These are phyloP conservation scores for Prionailurus bengalensis DNA, from an alignment of 2,113 vertebrate species.

Conservation along the genomic window DNA sequence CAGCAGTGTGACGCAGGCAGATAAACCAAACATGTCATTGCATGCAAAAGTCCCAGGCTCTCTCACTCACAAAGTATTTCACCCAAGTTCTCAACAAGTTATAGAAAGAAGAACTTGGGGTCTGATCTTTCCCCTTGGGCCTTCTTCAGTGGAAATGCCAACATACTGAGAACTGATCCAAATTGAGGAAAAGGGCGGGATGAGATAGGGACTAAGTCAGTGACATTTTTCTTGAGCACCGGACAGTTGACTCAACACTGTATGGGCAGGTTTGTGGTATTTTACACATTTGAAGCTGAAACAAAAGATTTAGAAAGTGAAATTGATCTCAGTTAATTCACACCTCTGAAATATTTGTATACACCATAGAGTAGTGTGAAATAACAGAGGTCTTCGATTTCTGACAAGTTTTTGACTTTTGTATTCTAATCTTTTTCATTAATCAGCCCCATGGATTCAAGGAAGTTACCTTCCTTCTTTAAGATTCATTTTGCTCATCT, in stretches of 20 bases:
- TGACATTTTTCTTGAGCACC: background rate
- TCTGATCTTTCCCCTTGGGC: background rate
- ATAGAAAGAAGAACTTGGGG: slow-evolving; percentile 4
- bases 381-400: background rate
- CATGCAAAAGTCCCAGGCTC: background rate
- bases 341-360: background rate
- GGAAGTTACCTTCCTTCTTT: background rate
- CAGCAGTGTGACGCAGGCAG: background rate
- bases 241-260: background rate
- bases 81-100: background rate
- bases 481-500: background rate
- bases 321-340: background rate
- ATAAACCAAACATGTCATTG: background rate
- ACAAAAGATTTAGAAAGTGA: slow-evolving; percentile 1
- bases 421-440: background rate
- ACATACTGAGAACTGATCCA: background rate
- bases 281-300: background rate
- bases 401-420: background rate
- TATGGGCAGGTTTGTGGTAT: background rate
- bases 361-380: background rate
- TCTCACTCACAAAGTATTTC: background rate
- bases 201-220: background rate
- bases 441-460: background rate
- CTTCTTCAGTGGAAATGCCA: slow-evolving; percentile 15
- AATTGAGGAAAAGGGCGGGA: background rate